Conservation (phyloP, 2,797 vertebrate genomes). For the Tauraco hartlaubi region DNA sequence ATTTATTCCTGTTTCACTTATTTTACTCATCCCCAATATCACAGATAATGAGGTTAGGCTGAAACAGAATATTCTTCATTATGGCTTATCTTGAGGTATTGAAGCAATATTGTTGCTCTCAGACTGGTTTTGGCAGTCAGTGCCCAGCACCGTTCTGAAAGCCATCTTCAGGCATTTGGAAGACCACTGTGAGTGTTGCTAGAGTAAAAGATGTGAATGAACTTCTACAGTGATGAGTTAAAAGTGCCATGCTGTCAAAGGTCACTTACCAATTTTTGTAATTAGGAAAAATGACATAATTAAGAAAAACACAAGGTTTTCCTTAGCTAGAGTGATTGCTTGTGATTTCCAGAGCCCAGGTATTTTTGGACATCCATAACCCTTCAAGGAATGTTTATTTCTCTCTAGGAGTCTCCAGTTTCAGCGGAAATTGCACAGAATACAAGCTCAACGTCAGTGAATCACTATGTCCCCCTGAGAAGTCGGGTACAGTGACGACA, state of each 20-base stretch:
- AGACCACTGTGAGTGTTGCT: background rate
- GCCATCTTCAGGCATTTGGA: background rate
- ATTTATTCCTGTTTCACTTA: background rate
- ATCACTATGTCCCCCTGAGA: slow-evolving; percentile 45
- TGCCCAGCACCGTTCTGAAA: background rate
- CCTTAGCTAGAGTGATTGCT: background rate
- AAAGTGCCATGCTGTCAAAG: background rate
- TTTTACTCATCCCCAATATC: background rate
- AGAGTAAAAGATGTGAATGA: background rate
- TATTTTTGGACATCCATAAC: background rate
- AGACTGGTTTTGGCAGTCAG: background rate
- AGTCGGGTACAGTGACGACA: background rate
- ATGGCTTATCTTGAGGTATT: background rate
- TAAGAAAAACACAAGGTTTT: background rate
- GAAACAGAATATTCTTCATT: background rate
- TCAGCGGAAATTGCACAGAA: slow-evolving; percentile 36
- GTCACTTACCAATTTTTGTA: background rate
- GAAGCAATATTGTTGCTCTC: background rate
- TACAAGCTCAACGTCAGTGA: slow-evolving; percentile 40
- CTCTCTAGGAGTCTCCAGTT: slow-evolving; percentile 41
- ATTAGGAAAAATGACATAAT: no score
- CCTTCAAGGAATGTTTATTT: background rate
- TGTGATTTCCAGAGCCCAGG: background rate
- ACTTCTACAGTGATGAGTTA: background rate
- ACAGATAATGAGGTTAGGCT: background rate